Evolutionary conservation across 2,888 invertebrate species (phyloP), one percentile per base, ranked within the genome.

Genomic region (Dicyrtoma fusca): DNA sequence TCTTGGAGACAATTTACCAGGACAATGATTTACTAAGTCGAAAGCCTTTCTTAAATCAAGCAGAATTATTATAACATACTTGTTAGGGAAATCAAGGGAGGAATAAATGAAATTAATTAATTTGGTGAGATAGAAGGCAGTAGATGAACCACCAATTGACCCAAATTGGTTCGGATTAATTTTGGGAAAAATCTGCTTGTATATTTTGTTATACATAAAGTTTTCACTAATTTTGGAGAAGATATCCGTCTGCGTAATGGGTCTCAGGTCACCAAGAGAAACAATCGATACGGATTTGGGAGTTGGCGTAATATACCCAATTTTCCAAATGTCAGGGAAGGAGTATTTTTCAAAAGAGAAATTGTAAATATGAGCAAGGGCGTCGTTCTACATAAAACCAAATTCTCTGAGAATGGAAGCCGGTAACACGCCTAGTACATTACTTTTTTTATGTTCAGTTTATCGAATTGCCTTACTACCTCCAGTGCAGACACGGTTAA

Each of bases 1-100:
- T 53, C 34, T 17, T 53, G 34, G 8, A 66, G 14, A 19, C 19
- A n/a, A 14, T 53, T 26, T 19, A 66, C 55, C 10, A 66, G 42
- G n/a, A 65, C n/a, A 65, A 53, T 65, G 53, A 53, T 65, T 53
- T 23, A 65, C 65, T 2, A 65, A 34, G 42, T 65, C 65, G 34
- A 65, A 65, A 65, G 53, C n/a, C n/a, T n/a, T n/a, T n/a, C n/a
- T n/a, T n/a, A n/a, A n/a, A n/a, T n/a, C n/a, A n/a, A n/a, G n/a
- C 26, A 65, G 25, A 17, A 34, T 17, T 34, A 65, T 65, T 6
- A 65, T 65, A 17, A 65, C 10, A 34, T 65, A 65, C 8, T 14
- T n/a, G 8, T 51, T 34, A 10, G 3, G 11, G 6, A 34, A n/a
- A n/a, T 65, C 65, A n/a, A 65, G 21, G 13, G 19, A n/a, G n/a